Base-by-base conservation (phyloP, 92 coral and sea anemone species). In the Desmophyllum pertusum region DNA sequence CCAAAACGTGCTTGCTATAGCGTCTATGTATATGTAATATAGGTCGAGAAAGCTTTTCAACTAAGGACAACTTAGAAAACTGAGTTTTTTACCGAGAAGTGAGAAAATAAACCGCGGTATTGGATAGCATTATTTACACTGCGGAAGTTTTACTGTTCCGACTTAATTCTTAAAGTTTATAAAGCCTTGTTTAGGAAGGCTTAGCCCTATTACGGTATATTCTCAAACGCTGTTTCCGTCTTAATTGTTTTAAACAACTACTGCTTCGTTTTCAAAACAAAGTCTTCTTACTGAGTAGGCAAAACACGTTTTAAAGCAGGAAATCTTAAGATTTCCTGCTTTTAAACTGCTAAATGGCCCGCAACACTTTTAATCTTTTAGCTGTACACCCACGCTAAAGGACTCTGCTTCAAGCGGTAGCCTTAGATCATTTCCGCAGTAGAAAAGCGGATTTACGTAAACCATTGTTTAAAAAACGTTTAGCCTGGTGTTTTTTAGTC, bases 361-460 rank as follows among this genome's bases (percentile, higher is more conserved):
- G n/a, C n/a, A n/a, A 40, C 42, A 41, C 52, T 11, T n/a, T 15
- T 77, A 23, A 61, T 78, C 72, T 64, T 27, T 15, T 45, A 62
- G 3, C 73, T 2, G n/a, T 19, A 18, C 62, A 11, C 83, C 74
- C 74, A 64, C 73, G 83, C 73, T 10, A 9, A 41, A 68, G 11
- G 37, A 68, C 45, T 68, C 48, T n/a, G n/a, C n/a, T 68, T 77
- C 39, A 59, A 29, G 79, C 79, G 79, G 79, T 33, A 23, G 35
- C 79, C 31, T 42, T 30, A 65, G 46, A 64, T 42, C 61, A 19
- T 42, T 46, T 67, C 21, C n/a, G n/a, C n/a, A 67, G 73, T 13
- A 64, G 43, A 42, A 79, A 65, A 79, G 43, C 48, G 45, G 73
- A 64, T 64, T 63, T 43, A 35, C 30, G 50, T 14, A 29, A 64